Evolutionary conservation across 2,113 vertebrate genomes (phyloP).

Genomic region (Pagrus major): DNA sequence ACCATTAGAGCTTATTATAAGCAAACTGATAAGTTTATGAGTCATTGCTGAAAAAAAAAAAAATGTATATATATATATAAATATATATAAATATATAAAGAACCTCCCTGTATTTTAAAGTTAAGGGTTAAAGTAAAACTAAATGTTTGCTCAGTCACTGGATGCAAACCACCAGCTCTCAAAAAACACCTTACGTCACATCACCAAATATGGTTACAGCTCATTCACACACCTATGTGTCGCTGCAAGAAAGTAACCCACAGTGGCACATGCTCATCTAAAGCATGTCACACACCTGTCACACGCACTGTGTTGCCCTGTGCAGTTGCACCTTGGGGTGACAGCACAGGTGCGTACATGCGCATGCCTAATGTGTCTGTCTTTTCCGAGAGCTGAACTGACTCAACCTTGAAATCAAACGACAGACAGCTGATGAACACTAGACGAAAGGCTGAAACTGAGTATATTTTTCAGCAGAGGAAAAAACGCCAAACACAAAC

Average conservation of each 20-base stretch:
- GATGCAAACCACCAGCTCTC: slow-evolving; percentile 55
- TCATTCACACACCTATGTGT: slow-evolving; percentile 27
- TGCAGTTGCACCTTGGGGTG: slow-evolving; percentile 48
- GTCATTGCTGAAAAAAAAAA: too few species aligned
- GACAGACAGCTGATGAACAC: not conserved
- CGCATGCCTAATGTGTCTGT: slow-evolving; percentile 25
- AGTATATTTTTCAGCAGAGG: not conserved
- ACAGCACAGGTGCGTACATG: slow-evolving; percentile 41
- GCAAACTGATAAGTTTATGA: too few species aligned
- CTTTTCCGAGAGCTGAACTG: slow-evolving; percentile 13
- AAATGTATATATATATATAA: too few species aligned
- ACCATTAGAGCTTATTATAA: slow-evolving; percentile 3
- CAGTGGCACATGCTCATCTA: slow-evolving; percentile 32
- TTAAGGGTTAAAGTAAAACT: slow-evolving; percentile 22
- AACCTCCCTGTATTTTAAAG: slow-evolving; percentile 25
- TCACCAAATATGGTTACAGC: slow-evolving; percentile 31
- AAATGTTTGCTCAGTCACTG: slow-evolving; percentile 42
- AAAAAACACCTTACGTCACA: slow-evolving; percentile 29
- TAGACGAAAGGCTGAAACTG: slow-evolving; percentile 15
- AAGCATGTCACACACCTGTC: slow-evolving; percentile 59
- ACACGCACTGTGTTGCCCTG: slow-evolving; percentile 38
- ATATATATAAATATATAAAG: too few species aligned
- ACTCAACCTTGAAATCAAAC: slow-evolving; percentile 38
- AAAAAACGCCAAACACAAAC: not conserved
- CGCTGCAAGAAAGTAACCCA: slow-evolving; percentile 15